Evolutionary conservation across 2,888 invertebrate species (phyloP), one percentile per base, ranked within the genome.

Genomic region (Theretra japonica): DNA sequence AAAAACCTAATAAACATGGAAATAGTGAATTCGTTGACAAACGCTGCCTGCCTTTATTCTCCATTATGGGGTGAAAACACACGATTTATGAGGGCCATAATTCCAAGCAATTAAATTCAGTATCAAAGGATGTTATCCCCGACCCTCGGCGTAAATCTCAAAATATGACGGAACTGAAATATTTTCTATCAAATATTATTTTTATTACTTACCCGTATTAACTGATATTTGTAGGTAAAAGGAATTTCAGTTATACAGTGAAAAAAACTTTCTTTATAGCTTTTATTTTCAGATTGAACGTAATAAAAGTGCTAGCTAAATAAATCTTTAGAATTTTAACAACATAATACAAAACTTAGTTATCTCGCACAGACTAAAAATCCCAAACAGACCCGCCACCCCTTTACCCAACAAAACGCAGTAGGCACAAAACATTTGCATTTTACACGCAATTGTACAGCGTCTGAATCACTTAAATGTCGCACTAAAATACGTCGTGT

Each of bases 391-490:
- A 17, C n/a, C 53, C 5, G n/a, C 17, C 25, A 25, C 28, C 17
- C 21, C 25, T 59, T 23, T 0, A 59, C 59, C 15, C 19, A 59
- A 59, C 30, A 19, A 23, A 19, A 30, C 6, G 65, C 65, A 65
- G 17, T 62, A 62, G 33, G n/a, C 65, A 65, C 41, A 48, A 62
- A 15, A 65, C 48, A 65, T 65, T 58, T 58, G 69, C 58, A 69
- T 58, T 70, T 33, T 41, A 58, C 57, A 17, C n/a, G 7, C 53
- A 68, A 50, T 21, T 56, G 57, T 21, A 69, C n/a, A 53, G 21
- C n/a, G 19, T 60, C 59, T 74, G 73, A 83, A 82, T 83, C 80
- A 85, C 80, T 78, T 78, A 73, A 74, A 79, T 79, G 83, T 82
- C 82, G 77, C 81, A 80, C 79, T 83, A 83, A 82, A 84, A 82